A percentile compares a stretch with the other conserved stretches of the same genome.
These are phyloP conservation scores for Pyralis farinalis DNA, from an alignment of 2,888 invertebrate genomes.

Conservation along the genomic window DNA sequence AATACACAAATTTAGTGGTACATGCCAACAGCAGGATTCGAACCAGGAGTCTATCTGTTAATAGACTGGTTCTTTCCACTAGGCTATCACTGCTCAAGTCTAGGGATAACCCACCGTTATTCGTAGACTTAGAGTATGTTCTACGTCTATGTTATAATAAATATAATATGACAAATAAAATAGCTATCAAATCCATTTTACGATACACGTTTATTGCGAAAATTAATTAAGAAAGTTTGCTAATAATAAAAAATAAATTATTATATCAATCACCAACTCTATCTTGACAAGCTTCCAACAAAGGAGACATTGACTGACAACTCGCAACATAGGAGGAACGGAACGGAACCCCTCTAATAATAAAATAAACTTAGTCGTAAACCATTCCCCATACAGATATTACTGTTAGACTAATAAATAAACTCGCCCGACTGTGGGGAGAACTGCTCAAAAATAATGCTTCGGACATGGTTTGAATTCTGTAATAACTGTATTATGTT, in stretches of 20 bases:
- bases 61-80: too few relatives aligned
- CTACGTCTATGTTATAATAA: too few relatives aligned
- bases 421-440: slow-evolving; percentile 64
- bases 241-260: background rate
- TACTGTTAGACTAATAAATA: slow-evolving; percentile 72
- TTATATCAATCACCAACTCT: slow-evolving; percentile 12
- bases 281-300: slow-evolving; percentile 37
- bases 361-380: slow-evolving; percentile 65
- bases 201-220: background rate
- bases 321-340: slow-evolving; percentile 24
- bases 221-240: background rate
- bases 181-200: too few relatives aligned
- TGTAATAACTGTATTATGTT: slow-evolving; percentile 54
- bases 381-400: slow-evolving; percentile 61
- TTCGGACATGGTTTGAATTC: slow-evolving; percentile 5
- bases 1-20: too few relatives aligned
- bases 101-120: too few relatives aligned
- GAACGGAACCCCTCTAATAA: slow-evolving; percentile 52
- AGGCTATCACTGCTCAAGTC: too few relatives aligned
- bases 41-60: too few relatives aligned
- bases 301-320: slow-evolving; percentile 57
- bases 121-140: too few relatives aligned
- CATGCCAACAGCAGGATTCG: too few relatives aligned
- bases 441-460: slow-evolving; percentile 34
- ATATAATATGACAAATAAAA: too few relatives aligned